Base-by-base conservation (phyloP, 2,888 invertebrate genomes). In the Drosophila colorata region DNA sequence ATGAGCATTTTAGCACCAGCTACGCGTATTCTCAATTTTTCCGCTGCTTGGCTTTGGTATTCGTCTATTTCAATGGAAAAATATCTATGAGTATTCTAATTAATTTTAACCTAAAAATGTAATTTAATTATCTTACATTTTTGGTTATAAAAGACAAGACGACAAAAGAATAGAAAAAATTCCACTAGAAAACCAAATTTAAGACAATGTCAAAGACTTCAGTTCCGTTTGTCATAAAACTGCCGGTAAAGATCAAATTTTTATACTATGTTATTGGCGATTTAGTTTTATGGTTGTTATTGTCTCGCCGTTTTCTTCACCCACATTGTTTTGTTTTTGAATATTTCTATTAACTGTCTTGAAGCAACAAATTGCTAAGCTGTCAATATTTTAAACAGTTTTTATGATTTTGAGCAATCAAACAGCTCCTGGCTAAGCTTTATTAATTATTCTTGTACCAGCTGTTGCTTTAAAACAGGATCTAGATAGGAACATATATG, bases 221-320 rank as follows among this genome's bases (percentile, higher is more conserved):
- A 64, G 77, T 78, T 78, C 77, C 70, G 74, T 68, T 74, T 70
- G 51, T 60, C 74, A 71, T 74, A 68, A 71, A 66, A 63, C 37
- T 67, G 67, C 51, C 67, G 60, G 57, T n/a, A 52, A 63, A 53
- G 43, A 52, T 58, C 37, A 66, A 47, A 53, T 71, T 58, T 51
- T 13, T 44, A 51, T 55, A 35, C 48, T 51, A 46, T 38, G n/a
- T 66, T 69, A 61, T 71, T 74, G 74, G 35, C 49, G 55, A 67
- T 60, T 60, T 44, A 44, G 46, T 63, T 68, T 60, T 56, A 31
- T 69, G 31, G 51, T 58, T 71, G 13, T 55, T 59, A 20, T 52
- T 43, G 16, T 37, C 43, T 53, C 5, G 41, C 7, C n/a, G 58
- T 52, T 61, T 57, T 64, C 56, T 60, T 63, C 78, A 74, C 78